phyloP scores from a whole-genome alignment of 2,113 vertebrate species.

The Paradoxurus hermaphroditus region DNA sequence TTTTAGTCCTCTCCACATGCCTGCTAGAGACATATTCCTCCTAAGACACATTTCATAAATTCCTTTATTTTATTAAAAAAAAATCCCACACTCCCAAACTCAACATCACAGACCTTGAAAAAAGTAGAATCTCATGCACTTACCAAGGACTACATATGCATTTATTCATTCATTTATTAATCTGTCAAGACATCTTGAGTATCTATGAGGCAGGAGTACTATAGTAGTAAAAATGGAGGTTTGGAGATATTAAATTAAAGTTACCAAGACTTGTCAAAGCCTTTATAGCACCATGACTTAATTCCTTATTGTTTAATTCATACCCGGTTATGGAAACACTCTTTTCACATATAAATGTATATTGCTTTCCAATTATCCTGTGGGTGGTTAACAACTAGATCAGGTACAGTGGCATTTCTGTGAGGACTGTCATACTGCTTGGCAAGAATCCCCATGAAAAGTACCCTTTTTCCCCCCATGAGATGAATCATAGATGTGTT shows the following conservation, averaged over 20 bases:
- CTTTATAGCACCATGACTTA: not conserved
- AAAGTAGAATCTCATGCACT: not conserved
- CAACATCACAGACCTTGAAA: not conserved
- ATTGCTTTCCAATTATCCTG: not conserved
- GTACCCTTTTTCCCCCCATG: not conserved
- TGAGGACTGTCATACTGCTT: not conserved
- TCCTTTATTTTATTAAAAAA: not conserved
- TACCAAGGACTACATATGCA: not conserved
- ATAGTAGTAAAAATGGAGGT: not conserved
- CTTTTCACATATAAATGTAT: not conserved
- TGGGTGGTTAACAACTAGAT: not conserved
- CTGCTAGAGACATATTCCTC: not conserved
- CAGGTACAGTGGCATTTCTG: not conserved
- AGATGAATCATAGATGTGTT: not conserved
- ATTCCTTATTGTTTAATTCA: not conserved
- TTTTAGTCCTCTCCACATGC: not conserved
- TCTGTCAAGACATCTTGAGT: not conserved
- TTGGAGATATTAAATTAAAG: not conserved
- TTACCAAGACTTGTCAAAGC: not conserved
- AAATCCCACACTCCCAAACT: not conserved
- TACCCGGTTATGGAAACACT: not conserved
- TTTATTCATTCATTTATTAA: not conserved
- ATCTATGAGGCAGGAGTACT: not conserved
- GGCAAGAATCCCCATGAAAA: not conserved
- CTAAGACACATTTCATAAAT: not conserved